Evolutionary conservation across 2,888 invertebrate genomes (phyloP).

Genomic region (Yponomeuta sedellus): DNA sequence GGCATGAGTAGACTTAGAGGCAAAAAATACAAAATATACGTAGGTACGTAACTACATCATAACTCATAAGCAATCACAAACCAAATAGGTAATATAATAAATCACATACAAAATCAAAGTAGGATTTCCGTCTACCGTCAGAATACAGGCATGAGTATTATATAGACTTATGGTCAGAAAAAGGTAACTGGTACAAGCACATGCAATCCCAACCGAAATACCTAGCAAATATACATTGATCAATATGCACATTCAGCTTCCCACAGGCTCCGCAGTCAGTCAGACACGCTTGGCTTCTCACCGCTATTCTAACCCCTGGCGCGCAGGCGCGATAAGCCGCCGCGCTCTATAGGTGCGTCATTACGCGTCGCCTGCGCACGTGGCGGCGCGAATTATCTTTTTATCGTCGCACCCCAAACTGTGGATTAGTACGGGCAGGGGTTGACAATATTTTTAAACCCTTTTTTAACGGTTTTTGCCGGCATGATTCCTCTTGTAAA

Average conservation of each 20-base stretch:
- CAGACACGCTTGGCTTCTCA: conserved; percentile 35
- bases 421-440: conserved; percentile 55
- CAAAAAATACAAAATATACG: no score
- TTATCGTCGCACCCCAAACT: conserved; percentile 72
- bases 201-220: no score
- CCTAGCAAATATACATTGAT: conserved; percentile 20
- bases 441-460: conserved; percentile 30
- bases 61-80: no score
- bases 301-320: conserved; percentile 20
- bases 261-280: conserved; percentile 70
- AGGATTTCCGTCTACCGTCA: no score
- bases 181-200: no score
- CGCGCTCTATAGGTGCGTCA: conserved; percentile 61
- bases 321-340: conserved; percentile 73
- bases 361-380: conserved; percentile 66
- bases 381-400: conserved; percentile 72
- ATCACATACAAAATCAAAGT: no score
- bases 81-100: no score
- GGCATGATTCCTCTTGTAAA: background rate
- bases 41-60: no score
- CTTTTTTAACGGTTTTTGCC: background rate
- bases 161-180: no score
- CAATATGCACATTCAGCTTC: conserved; percentile 37
- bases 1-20: no score
- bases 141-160: no score